Evolutionary conservation across 1,140 invertebrate species (phyloP).

Genomic region (Holotrichia oblita): DNA sequence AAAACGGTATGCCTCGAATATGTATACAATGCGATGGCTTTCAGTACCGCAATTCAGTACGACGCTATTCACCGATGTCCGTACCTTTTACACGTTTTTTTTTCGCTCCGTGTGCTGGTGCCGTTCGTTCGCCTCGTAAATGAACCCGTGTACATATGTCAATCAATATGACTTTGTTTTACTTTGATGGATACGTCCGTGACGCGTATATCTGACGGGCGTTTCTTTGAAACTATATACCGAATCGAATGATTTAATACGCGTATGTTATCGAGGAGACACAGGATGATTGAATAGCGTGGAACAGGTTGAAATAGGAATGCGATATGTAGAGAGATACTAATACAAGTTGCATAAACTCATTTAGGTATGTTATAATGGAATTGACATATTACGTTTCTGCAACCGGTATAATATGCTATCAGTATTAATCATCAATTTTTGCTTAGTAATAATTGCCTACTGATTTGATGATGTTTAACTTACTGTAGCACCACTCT

Average conservation of each 20-base stretch:
- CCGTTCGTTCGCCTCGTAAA: background rate
- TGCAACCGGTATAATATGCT: no score
- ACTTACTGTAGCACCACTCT: no score
- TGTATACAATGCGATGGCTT: slow-evolving; percentile 3
- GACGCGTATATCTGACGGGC: background rate
- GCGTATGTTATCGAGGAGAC: background rate
- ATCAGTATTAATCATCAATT: no score
- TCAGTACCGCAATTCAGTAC: background rate
- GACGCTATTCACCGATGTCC: background rate
- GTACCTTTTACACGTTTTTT: background rate
- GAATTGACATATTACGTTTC: no score
- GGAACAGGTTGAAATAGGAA: background rate
- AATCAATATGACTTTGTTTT: background rate
- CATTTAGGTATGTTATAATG: no score
- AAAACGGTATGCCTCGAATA: slow-evolving; percentile 1
- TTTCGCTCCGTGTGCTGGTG: background rate
- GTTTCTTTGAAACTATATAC: background rate
- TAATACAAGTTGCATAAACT: no score
- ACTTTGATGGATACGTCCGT: slow-evolving; percentile 8
- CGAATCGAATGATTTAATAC: slow-evolving; percentile 9
- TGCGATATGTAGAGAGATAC: background rate
- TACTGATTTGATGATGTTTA: no score
- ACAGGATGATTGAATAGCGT: background rate
- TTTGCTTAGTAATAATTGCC: no score
- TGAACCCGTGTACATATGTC: slow-evolving; percentile 12